Conservation (phyloP, 2,797 vertebrate genomes). For the Xenops minutus region DNA sequence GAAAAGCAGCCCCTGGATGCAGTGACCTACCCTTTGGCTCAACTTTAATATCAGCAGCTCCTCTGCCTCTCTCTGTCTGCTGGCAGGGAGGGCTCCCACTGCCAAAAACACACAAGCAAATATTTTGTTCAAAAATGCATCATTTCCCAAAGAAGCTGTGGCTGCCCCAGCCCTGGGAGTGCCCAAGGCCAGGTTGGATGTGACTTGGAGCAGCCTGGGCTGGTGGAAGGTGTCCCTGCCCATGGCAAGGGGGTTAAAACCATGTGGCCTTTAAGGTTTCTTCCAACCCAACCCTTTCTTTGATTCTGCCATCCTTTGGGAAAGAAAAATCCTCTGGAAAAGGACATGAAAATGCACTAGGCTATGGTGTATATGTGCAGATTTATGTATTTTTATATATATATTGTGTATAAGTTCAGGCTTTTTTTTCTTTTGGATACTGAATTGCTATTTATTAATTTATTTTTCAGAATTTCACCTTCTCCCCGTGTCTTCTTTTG, state of each 20-base stretch:
- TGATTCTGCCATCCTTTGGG: neutral
- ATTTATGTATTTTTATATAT: neutral
- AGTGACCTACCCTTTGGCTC: neutral
- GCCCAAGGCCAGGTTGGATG: accelerated
- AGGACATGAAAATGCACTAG: neutral
- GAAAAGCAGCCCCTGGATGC: accelerated
- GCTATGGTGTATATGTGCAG: neutral
- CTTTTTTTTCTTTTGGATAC: neutral
- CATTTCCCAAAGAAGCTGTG: neutral
- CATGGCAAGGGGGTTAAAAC: neutral
- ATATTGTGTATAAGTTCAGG: neutral
- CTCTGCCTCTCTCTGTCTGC: neutral
- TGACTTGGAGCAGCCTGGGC: neutral
- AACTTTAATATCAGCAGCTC: neutral
- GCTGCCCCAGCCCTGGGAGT: neutral
- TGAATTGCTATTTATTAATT: neutral
- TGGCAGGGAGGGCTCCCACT: neutral
- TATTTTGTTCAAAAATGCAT: neutral
- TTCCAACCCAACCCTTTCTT: neutral
- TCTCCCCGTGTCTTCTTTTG: neutral
- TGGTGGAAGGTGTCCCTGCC: neutral
- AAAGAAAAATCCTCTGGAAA: neutral
- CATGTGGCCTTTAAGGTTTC: neutral
- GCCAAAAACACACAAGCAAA: neutral
- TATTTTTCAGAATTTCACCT: neutral